A percentile compares a stretch with the other conserved stretches of the same genome.
phyloP scores from a whole-genome alignment of 2,113 vertebrate genomes.

The Campylorhamphus procurvoides region DNA sequence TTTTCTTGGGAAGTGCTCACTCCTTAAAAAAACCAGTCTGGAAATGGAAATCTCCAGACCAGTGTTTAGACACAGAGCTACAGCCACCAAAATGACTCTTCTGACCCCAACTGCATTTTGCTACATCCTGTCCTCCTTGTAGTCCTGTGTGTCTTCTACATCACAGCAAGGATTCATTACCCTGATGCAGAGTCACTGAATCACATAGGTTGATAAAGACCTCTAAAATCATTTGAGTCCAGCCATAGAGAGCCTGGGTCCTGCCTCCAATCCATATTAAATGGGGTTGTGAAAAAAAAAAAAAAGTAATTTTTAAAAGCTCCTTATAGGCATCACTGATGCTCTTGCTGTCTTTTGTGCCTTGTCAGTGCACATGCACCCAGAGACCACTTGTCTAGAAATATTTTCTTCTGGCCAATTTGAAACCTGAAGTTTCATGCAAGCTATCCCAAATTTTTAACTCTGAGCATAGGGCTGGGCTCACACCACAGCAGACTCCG shows the following conservation, averaged over 20 bases:
- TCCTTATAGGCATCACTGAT: neutral
- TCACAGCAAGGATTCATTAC: neutral
- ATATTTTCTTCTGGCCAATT: neutral
- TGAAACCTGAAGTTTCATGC: neutral
- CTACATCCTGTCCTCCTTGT: fast-evolving
- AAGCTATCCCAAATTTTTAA: neutral
- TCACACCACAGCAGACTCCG: neutral
- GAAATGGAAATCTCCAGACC: neutral
- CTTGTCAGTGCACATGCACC: neutral
- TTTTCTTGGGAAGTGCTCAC: neutral
- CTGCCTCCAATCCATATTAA: fast-evolving
- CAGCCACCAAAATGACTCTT: fast-evolving
- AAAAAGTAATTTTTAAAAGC: neutral
- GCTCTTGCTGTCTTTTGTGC: neutral
- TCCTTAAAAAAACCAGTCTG: neutral
- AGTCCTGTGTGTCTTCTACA: neutral
- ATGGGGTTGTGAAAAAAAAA: neutral
- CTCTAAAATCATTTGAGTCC: fast-evolving
- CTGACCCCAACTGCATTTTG: neutral
- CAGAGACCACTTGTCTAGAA: neutral
- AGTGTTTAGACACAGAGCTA: neutral
- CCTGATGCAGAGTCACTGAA: neutral
- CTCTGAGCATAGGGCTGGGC: neutral
- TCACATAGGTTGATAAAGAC: neutral
- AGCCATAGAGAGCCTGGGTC: neutral